phyloP scores from a whole-genome alignment of 2,888 invertebrate genomes.

The Norana najaformis region DNA sequence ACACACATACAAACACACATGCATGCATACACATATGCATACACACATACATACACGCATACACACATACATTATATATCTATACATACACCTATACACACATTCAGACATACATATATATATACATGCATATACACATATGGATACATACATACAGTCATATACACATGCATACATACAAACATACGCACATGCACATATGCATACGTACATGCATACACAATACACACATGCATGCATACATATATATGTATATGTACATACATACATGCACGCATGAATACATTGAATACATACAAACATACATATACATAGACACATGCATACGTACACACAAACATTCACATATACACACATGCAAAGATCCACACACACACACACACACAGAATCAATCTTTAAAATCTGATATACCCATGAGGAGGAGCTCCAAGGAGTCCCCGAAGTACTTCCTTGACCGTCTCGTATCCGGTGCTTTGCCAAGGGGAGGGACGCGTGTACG shows the following conservation, averaged over 20 bases:
- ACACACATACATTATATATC: slow-evolving; percentile 26
- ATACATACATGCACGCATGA: neutral
- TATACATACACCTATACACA: slow-evolving; percentile 15
- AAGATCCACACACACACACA: neutral
- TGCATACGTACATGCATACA: neutral
- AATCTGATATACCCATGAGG: neutral
- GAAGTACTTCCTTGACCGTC: neutral
- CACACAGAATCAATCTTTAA: neutral
- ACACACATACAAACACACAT: slow-evolving; percentile 30
- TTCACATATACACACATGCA: neutral
- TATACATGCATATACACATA: slow-evolving; percentile 18
- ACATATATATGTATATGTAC: neutral
- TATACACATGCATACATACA: neutral
- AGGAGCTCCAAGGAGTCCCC: neutral
- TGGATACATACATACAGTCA: too few relatives aligned
- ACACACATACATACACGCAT: slow-evolving; percentile 23
- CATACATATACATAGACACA: neutral
- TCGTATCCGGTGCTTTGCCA: neutral
- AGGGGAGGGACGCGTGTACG: too few relatives aligned
- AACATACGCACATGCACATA: neutral
- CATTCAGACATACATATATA: slow-evolving; percentile 18
- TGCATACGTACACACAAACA: neutral
- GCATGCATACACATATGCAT: slow-evolving; percentile 23
- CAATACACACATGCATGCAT: neutral
- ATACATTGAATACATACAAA: neutral